These are phyloP conservation scores for Heliothis virescens DNA, from an alignment of 1,140 invertebrate species.

Conservation along the genomic window DNA sequence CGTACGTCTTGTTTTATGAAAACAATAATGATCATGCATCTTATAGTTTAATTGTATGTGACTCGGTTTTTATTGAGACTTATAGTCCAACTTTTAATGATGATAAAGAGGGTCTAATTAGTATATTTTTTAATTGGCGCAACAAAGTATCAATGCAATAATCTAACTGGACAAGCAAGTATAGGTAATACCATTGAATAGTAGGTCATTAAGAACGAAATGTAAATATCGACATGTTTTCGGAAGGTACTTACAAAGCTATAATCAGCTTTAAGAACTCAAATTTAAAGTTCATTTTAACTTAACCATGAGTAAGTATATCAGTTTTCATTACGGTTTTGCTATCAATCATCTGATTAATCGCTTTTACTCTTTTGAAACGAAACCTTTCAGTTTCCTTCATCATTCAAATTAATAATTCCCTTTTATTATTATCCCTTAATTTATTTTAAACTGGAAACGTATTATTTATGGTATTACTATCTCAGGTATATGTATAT, in stretches of 20 bases:
- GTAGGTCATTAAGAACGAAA: background rate
- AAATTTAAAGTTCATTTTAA: background rate
- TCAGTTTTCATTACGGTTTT: background rate
- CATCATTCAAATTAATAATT: conserved; percentile 18
- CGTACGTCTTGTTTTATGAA: too few species aligned
- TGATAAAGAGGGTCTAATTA: too few species aligned
- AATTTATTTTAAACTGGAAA: background rate
- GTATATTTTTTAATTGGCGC: background rate
- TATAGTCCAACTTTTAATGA: too few species aligned
- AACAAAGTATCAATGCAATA: background rate
- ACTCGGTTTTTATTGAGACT: too few species aligned
- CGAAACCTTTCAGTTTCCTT: background rate
- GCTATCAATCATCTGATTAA: background rate
- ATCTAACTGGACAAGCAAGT: background rate
- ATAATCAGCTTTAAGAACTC: background rate
- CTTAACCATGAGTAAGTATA: background rate
- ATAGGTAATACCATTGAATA: background rate
- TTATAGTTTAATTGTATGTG: too few species aligned
- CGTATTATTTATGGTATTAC: background rate
- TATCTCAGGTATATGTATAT: background rate
- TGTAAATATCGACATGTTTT: background rate
- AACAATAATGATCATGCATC: too few species aligned
- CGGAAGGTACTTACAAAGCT: background rate
- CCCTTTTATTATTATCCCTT: too few species aligned
- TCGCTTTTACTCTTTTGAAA: background rate